A percentile compares a stretch with the other conserved stretches of the same genome.
Evolutionary conservation across 1,140 invertebrate genomes (phyloP).

Genomic region (Pseudobourletiella spinata): DNA sequence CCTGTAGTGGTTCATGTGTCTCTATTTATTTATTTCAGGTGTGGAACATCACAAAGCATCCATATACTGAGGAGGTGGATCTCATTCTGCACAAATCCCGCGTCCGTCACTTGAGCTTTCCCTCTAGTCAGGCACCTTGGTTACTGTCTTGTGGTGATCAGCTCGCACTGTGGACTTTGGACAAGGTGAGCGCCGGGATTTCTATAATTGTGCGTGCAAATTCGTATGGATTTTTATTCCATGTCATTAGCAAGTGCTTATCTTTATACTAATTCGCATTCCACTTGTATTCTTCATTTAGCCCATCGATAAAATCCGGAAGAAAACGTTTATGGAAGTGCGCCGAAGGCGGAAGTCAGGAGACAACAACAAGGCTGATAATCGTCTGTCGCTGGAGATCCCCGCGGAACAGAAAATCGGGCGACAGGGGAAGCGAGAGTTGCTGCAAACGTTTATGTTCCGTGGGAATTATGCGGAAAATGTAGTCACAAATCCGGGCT

Average conservation of each 20-base stretch:
- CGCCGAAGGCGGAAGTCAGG: slow-evolving; percentile 17
- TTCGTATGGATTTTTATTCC: too few species aligned
- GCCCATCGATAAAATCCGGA: slow-evolving; percentile 16
- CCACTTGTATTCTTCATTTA: neutral
- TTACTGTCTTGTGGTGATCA: slow-evolving; percentile 26
- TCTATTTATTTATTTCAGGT: slow-evolving; percentile 11
- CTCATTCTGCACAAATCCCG: slow-evolving; percentile 30
- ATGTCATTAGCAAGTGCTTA: too few species aligned
- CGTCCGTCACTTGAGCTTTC: slow-evolving; percentile 20
- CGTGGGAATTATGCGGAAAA: slow-evolving; percentile 24
- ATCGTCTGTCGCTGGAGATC: slow-evolving; percentile 24
- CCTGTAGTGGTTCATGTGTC: too few species aligned
- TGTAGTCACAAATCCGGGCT: slow-evolving; percentile 11
- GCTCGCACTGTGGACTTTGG: slow-evolving; percentile 29
- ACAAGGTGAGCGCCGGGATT: slow-evolving; percentile 16
- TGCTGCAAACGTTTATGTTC: slow-evolving; percentile 27
- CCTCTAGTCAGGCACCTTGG: slow-evolving; percentile 15
- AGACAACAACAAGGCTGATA: slow-evolving; percentile 4
- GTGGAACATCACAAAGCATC: slow-evolving; percentile 6
- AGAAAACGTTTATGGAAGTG: slow-evolving; percentile 25
- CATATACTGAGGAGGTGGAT: slow-evolving; percentile 16
- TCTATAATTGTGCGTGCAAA: too few species aligned
- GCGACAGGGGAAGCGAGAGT: slow-evolving; percentile 28
- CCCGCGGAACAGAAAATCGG: slow-evolving; percentile 28
- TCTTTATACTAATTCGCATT: too few species aligned